Evolutionary conservation across 1,140 invertebrate species (phyloP).

Genomic region (Hypsibius dujardini): DNA sequence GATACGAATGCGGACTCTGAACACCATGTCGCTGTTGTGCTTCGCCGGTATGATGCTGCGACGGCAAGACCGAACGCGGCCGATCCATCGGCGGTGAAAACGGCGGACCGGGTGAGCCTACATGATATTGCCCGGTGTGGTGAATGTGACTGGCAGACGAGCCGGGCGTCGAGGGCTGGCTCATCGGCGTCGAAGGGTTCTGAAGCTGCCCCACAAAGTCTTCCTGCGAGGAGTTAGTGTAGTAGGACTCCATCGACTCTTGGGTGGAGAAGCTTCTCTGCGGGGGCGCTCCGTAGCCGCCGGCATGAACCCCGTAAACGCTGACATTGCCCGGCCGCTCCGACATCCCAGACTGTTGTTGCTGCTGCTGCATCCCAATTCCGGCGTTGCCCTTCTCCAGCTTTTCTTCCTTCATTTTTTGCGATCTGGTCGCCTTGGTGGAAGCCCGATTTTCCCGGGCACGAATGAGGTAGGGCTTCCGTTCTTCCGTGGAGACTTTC

Average conservation of each 20-base stretch:
- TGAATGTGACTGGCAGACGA: constrained; percentile 13
- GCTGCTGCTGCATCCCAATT: background rate
- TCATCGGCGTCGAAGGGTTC: constrained; percentile 20
- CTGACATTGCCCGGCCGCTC: too few species aligned
- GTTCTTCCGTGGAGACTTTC: constrained; percentile 62
- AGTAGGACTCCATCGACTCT: background rate
- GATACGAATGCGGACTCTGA: constrained; percentile 23
- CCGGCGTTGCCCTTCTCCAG: background rate
- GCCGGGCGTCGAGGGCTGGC: constrained; percentile 18
- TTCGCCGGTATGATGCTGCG: constrained; percentile 25
- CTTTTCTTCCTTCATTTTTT: constrained; percentile 35
- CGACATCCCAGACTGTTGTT: too few species aligned
- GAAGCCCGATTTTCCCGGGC: constrained; percentile 60
- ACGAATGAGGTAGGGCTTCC: constrained; percentile 61
- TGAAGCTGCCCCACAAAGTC: background rate
- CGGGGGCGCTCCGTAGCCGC: background rate
- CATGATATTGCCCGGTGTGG: constrained; percentile 19
- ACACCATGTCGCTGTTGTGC: constrained; percentile 21
- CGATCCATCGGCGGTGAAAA: constrained; percentile 18
- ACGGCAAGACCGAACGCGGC: constrained; percentile 22
- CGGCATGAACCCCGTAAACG: too few species aligned
- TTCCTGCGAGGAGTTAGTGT: background rate
- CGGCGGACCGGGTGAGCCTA: constrained; percentile 8
- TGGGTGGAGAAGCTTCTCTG: background rate
- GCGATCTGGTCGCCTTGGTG: background rate